Evolutionary conservation across 2,797 vertebrate species (phyloP).

Genomic region (Pseudochaenichthys georgianus): DNA sequence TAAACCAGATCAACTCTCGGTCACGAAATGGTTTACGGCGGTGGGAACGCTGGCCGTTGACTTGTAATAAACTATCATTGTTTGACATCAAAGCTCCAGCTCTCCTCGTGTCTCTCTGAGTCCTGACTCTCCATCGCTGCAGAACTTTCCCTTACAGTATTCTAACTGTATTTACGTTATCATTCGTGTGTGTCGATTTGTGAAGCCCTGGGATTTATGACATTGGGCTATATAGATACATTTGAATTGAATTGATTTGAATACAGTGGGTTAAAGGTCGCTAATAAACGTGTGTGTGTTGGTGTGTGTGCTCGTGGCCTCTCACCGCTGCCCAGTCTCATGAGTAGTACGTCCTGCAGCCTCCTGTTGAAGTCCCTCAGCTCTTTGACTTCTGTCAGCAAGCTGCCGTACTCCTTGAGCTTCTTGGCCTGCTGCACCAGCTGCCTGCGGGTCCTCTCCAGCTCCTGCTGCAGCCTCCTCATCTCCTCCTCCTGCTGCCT

Average conservation of each 20-base stretch:
- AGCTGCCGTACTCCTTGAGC: slow-evolving; percentile 96
- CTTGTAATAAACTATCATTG: too few species aligned
- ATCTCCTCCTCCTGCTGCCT: slow-evolving; percentile 98
- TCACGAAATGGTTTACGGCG: too few species aligned
- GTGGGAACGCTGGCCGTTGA: too few species aligned
- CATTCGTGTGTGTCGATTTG: too few species aligned
- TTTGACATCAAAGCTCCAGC: too few species aligned
- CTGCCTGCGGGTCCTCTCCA: slow-evolving; percentile 96
- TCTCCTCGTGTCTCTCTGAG: too few species aligned
- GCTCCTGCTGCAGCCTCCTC: slow-evolving; percentile 96
- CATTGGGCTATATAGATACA: too few species aligned
- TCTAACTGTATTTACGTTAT: too few species aligned
- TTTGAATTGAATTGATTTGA: background rate
- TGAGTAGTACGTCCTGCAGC: slow-evolving; percentile 97
- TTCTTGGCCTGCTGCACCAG: slow-evolving; percentile 99
- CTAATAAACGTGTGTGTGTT: slow-evolving; percentile 29
- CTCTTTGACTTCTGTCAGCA: slow-evolving; percentile 98
- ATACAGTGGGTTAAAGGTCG: background rate
- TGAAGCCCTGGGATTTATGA: too few species aligned
- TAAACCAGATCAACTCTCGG: too few species aligned
- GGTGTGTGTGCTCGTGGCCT: slow-evolving; percentile 30
- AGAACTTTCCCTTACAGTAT: too few species aligned
- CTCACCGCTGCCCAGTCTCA: slow-evolving; percentile 98
- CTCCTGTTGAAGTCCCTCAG: slow-evolving; percentile 98
- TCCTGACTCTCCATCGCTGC: too few species aligned